Base-by-base conservation (phyloP, 2,797 vertebrate genomes). In the Takifugu ocellatus region DNA sequence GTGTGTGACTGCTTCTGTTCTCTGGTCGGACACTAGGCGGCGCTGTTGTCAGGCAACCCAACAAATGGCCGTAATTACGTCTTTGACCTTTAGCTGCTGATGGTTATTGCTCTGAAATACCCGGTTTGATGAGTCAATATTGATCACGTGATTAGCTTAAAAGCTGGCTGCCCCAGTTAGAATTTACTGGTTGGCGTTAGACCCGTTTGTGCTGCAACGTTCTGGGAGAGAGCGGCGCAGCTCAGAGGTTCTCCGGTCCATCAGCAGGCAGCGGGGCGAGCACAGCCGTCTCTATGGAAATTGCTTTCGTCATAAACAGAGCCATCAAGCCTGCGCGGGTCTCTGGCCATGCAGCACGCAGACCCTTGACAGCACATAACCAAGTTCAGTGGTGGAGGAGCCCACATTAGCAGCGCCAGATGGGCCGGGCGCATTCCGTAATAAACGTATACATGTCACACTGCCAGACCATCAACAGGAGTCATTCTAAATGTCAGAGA, bases 271-370 rank as follows among this genome's bases (percentile, higher is more conserved):
- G 59, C 59, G 56, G 49, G 53, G 57, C 74, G 54, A 63, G 72
- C 81, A 42, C 76, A 68, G 62, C 78, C 65, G 85, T 90, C 85
- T 90, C 87, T 88, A 88, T 90, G 85, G 85, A 87, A 88, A 89
- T 89, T 62, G 85, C 85, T 87, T 86, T 81, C 86, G 83, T 90
- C 88, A 89, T 78, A 80, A 74, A 68, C 29, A 77, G 78, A 82
- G 64, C 68, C 47, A 78, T 82, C 61, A 70, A 75, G 75, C 68
- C 64, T 45, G 70, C 25, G 74, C 73, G 69, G 55, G 54, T 76
- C 73, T 78, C 64, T 77, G 76, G 66, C 75, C 46, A 48, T 72
- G 72, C 74, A 59, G 74, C 75, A 65, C 21, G 33, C 72, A 84
- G 72, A 77, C 72, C 75, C 65, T 54, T 68, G 73, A 81, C 77